Percentiles rank a stretch among this genome's conserved stretches.
phyloP scores from a whole-genome alignment of 2,113 vertebrate genomes.

The Crotalus tigris region DNA sequence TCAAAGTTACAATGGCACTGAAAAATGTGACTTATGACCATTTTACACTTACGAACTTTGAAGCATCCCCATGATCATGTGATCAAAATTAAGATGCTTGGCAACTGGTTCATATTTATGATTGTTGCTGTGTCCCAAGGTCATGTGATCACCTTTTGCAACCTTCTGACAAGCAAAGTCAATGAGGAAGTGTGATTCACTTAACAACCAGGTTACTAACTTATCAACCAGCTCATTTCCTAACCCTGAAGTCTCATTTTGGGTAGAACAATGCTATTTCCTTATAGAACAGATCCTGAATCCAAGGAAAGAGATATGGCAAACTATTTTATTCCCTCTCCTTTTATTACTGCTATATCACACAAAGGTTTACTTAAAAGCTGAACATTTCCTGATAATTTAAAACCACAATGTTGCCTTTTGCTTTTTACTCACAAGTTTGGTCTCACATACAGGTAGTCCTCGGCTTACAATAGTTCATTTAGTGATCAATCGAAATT shows the following conservation, averaged over 20 bases:
- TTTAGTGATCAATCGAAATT: too few relatives aligned
- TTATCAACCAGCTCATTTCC: not conserved
- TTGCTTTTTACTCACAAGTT: not conserved
- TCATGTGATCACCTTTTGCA: not conserved
- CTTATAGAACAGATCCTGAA: not conserved
- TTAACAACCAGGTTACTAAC: not conserved
- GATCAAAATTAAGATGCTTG: not conserved
- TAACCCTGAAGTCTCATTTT: not conserved
- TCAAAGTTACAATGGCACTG: not conserved
- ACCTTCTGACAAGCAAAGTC: not conserved
- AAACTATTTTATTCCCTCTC: not conserved
- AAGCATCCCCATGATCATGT: not conserved
- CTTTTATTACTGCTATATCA: not conserved
- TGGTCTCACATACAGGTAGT: not conserved
- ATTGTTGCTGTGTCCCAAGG: not conserved
- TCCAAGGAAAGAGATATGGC: not conserved
- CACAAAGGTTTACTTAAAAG: not conserved
- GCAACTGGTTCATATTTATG: not conserved
- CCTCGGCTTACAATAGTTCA: too few relatives aligned
- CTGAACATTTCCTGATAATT: not conserved
- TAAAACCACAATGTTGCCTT: not conserved
- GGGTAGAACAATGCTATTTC: not conserved
- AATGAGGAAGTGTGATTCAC: not conserved
- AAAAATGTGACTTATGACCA: not conserved
- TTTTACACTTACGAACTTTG: not conserved